Conservation (phyloP, 1,140 invertebrate genomes). For the Steinernema khuongi region DNA sequence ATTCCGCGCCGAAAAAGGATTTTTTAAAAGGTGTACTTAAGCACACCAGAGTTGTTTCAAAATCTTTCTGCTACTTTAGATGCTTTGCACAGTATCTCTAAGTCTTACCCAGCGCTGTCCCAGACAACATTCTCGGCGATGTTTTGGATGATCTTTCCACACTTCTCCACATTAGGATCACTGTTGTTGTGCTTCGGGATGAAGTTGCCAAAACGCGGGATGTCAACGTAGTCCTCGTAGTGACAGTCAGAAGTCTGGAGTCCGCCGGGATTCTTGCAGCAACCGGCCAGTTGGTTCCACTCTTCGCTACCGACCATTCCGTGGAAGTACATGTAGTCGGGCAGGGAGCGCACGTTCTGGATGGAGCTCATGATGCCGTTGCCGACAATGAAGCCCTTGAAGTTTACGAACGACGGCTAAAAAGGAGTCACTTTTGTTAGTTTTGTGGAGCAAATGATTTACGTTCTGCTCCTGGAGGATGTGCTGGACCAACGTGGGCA, state of each 20-base stretch:
- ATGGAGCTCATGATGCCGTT: slow-evolving; percentile 37
- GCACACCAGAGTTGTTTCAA: too few relatives aligned
- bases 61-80: too few relatives aligned
- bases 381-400: slow-evolving; percentile 35
- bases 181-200: slow-evolving; percentile 19
- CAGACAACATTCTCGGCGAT: slow-evolving; percentile 15
- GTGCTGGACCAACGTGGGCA: slow-evolving; percentile 61
- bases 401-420: slow-evolving; percentile 22
- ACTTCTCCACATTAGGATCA: not conserved
- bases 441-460: not conserved
- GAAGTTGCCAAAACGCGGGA: slow-evolving; percentile 30
- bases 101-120: too few relatives aligned
- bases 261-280: slow-evolving; percentile 10
- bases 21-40: not conserved
- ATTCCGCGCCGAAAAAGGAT: slow-evolving; percentile 24
- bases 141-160: not conserved
- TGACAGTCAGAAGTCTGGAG: slow-evolving; percentile 24
- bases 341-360: slow-evolving; percentile 23
- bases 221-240: slow-evolving; percentile 25
- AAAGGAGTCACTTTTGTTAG: not conserved
- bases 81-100: too few relatives aligned
- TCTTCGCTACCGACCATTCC: not conserved
- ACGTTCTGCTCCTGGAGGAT: slow-evolving; percentile 27
- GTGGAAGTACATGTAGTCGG: slow-evolving; percentile 14
- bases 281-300: slow-evolving; percentile 21